Evolutionary conservation across 2,113 vertebrate genomes (phyloP).

Genomic region (Tamias sibiricus): DNA sequence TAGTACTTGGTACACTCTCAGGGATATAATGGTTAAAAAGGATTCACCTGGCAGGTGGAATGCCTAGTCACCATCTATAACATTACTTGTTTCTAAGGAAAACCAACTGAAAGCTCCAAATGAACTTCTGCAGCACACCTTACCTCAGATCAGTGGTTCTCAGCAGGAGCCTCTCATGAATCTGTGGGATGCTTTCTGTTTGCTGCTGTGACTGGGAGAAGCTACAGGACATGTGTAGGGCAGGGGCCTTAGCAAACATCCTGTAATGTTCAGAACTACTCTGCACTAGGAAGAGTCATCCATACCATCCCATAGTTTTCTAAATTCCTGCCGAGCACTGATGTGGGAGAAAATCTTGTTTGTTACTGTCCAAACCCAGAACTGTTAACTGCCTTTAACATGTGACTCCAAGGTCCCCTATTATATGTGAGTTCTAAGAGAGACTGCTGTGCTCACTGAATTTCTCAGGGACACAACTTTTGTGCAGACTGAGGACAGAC

Average conservation of each 20-base stretch:
- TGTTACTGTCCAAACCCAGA: neutral
- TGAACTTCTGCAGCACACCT: neutral
- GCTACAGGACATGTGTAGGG: neutral
- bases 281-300: neutral
- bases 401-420: neutral
- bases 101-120: neutral
- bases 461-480: neutral
- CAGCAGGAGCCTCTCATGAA: neutral
- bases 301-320: neutral
- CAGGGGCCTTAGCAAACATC: neutral
- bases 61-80: neutral
- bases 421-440: neutral
- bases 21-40: neutral
- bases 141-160: neutral
- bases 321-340: neutral
- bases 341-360: neutral
- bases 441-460: neutral
- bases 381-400: neutral
- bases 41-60: neutral
- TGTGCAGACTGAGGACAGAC: neutral
- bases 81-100: constrained; percentile 44
- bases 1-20: neutral
- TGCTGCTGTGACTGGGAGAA: neutral
- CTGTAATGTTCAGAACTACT: neutral
- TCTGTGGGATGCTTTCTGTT: neutral